Evolutionary conservation across 2,113 vertebrate species (phyloP).

Genomic region (Larimichthys polyactis): DNA sequence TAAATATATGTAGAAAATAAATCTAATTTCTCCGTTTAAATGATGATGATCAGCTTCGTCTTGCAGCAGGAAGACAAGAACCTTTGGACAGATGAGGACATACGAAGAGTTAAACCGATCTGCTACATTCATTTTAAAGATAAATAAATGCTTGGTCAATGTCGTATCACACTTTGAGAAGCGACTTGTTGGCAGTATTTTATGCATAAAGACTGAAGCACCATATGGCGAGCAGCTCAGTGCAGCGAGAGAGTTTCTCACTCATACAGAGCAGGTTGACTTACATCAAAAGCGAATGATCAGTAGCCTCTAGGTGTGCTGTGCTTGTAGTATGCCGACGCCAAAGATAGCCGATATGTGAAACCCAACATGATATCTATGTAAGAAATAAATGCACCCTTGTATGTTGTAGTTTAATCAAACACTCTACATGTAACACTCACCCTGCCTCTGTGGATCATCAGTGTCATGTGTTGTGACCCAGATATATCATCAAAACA

Average conservation of each 20-base stretch:
- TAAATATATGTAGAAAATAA: neutral
- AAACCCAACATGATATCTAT: neutral
- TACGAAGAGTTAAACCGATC: neutral
- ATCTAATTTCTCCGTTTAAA: neutral
- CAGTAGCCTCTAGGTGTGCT: neutral
- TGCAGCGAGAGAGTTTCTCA: neutral
- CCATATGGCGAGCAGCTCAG: neutral
- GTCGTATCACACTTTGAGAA: neutral
- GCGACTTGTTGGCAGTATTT: neutral
- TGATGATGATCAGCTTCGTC: neutral
- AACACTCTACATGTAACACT: neutral
- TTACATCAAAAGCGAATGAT: neutral
- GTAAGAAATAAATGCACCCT: neutral
- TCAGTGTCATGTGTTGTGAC: slow-evolving; percentile 1
- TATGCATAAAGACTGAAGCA: neutral
- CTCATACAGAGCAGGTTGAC: neutral
- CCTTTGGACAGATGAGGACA: neutral
- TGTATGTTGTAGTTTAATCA: neutral
- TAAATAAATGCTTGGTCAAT: neutral
- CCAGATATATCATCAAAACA: slow-evolving; percentile 9
- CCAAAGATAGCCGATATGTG: too few species aligned
- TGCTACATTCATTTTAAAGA: neutral
- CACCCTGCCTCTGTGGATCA: neutral
- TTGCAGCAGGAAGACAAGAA: neutral
- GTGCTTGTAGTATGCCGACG: too few species aligned